Evolutionary conservation across 2,113 vertebrate genomes (phyloP), one percentile per base, ranked within the genome.

Genomic region (Physeter macrocephalus): DNA sequence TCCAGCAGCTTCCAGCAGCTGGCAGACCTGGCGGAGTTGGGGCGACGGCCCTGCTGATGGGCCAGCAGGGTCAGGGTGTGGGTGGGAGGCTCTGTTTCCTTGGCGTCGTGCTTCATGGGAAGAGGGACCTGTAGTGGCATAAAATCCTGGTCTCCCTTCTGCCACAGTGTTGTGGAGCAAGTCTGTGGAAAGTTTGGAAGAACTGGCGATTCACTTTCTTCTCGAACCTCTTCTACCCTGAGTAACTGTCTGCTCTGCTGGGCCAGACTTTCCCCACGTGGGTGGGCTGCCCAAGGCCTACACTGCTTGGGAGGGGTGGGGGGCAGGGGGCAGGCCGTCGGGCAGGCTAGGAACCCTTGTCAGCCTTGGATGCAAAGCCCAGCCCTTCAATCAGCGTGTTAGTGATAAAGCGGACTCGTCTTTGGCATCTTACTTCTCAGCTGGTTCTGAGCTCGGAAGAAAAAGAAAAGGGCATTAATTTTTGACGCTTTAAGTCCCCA

Each of bases 251-350:
- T 43, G 20, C 62, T 67, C 43, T 25, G 25, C 36, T 9, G 59
- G 54, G 41, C 85, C 84, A 5, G 1, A 13, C n/a, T 4, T 52
- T 5, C 78, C 17, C 15, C 13, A 25, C 17, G 1, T 17, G 27
- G 34, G n/a, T 41, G 62, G 49, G 39, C 17, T 4, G 1, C 66
- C 25, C 36, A 9, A 67, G 83, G 52, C 66, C 46, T 34, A 3
- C 29, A 3, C 11, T 12, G 14, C 6, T 4, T 18, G 69, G 52
- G 23, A 57, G 20, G 54, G 4, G 49, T 0, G 25, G 27, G 62
- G 59, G 64, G 2, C 0, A 1, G 2, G 15, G 23, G 7, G 34
- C 4, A 5, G 25, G 3, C 54, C 3, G 5, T 0, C 8, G 21
- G 49, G 43, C 39, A 2, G 34, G 25, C 12, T 2, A 7, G 36